These are phyloP conservation scores for Odontomachus brunneus DNA, from an alignment of 1,140 invertebrate species.

Conservation along the genomic window DNA sequence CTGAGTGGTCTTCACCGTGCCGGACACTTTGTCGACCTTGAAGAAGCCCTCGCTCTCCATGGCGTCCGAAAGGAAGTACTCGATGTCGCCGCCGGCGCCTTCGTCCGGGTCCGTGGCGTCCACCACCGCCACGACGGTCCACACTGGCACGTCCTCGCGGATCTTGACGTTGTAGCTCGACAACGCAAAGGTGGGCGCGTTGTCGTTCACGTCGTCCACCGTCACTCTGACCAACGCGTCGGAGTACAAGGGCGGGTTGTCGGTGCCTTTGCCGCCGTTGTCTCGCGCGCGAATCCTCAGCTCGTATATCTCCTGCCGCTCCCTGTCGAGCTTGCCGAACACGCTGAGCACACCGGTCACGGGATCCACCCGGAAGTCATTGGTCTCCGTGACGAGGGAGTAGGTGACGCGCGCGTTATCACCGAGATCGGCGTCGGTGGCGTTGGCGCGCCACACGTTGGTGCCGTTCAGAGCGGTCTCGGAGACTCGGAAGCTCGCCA, in stretches of 20 bases:
- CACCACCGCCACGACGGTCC: slow-evolving; percentile 93
- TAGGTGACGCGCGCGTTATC: slow-evolving; percentile 93
- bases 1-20: slow-evolving; percentile 91
- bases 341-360: slow-evolving; percentile 92
- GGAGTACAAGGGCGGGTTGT: slow-evolving; percentile 87
- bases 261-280: slow-evolving; percentile 86
- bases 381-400: slow-evolving; percentile 91
- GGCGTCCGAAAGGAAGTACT: slow-evolving; percentile 91
- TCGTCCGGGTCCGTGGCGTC: slow-evolving; percentile 95
- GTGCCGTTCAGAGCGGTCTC: slow-evolving; percentile 95
- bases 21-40: slow-evolving; percentile 92
- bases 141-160: slow-evolving; percentile 95
- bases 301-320: slow-evolving; percentile 93
- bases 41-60: slow-evolving; percentile 88
- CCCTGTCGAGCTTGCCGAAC: slow-evolving; percentile 92
- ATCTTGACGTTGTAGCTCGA: slow-evolving; percentile 92
- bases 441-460: slow-evolving; percentile 93
- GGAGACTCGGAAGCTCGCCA: slow-evolving; percentile 93
- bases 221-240: slow-evolving; percentile 92
- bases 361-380: slow-evolving; percentile 94
- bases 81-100: slow-evolving; percentile 91
- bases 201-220: slow-evolving; percentile 97
- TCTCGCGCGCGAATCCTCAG: slow-evolving; percentile 94
- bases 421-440: slow-evolving; percentile 94
- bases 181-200: slow-evolving; percentile 92